Evolutionary conservation across 2,888 invertebrate species (phyloP).

Genomic region (Myopa testacea): DNA sequence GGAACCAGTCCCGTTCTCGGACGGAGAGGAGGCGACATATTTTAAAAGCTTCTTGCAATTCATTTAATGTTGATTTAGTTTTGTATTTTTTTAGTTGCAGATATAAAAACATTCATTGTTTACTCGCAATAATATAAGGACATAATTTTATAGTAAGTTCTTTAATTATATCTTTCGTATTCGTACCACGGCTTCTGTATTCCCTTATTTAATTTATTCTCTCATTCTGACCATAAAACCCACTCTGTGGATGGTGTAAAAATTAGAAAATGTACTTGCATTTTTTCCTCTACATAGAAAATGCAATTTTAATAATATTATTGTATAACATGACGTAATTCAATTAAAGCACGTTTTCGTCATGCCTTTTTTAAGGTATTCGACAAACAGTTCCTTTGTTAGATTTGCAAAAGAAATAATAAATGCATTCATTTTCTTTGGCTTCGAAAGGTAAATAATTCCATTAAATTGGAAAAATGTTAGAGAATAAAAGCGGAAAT

Average conservation of each 20-base stretch:
- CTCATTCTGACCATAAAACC: neutral
- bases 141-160: no score
- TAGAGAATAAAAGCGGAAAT: conserved; percentile 11
- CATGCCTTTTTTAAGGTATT: neutral
- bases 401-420: neutral
- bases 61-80: conserved; percentile 6
- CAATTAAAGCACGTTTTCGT: conserved; percentile 11
- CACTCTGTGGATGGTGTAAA: neutral
- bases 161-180: no score
- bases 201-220: neutral
- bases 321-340: neutral
- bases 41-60: conserved; percentile 20
- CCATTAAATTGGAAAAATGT: neutral
- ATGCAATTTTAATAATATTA: no score
- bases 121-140: no score
- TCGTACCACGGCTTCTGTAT: no score
- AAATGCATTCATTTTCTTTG: neutral
- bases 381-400: no score
- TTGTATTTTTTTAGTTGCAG: neutral
- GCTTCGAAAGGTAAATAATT: neutral
- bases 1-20: neutral
- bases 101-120: neutral
- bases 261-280: no score
- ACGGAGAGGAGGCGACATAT: neutral
- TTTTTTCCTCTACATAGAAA: no score